Evolutionary conservation across 2,888 invertebrate genomes (phyloP).

Genomic region (Drosophila peninsularis): DNA sequence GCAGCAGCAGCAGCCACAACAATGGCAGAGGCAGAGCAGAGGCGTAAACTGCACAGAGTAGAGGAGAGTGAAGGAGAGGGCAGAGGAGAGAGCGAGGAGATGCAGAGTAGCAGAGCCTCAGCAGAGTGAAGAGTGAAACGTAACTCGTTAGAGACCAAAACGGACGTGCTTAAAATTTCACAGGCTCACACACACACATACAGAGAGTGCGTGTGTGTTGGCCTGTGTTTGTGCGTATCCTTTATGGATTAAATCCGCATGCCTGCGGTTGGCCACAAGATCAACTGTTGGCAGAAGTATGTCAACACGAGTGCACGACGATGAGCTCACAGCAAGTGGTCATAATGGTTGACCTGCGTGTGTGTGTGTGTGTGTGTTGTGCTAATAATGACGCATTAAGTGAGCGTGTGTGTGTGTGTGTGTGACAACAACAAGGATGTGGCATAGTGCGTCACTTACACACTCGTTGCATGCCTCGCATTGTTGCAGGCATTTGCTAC

Average conservation of each 20-base stretch:
- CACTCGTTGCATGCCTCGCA: conserved; percentile 39
- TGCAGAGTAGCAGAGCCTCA: conserved; percentile 7
- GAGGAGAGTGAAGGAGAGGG: conserved; percentile 3
- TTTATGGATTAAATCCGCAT: conserved; percentile 82
- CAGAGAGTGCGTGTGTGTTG: conserved; percentile 37
- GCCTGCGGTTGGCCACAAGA: conserved; percentile 80
- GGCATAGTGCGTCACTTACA: conserved; percentile 53
- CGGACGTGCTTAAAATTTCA: conserved; percentile 81
- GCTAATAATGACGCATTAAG: conserved; percentile 78
- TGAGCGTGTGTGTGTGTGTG: conserved; percentile 27
- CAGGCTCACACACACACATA: conserved; percentile 48
- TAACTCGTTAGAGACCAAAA: conserved; percentile 78
- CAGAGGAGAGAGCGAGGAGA: neutral
- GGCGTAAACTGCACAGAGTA: neutral
- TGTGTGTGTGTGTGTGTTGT: conserved; percentile 38
- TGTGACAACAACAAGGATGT: conserved; percentile 61
- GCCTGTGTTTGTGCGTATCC: conserved; percentile 72
- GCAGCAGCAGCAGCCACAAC: conserved; percentile 9
- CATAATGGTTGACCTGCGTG: conserved; percentile 66
- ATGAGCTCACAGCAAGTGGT: conserved; percentile 73
- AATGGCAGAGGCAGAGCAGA: neutral
- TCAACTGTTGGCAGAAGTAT: conserved; percentile 82
- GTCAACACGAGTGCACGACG: conserved; percentile 73
- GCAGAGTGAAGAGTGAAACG: conserved; percentile 34
- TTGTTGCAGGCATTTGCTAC: conserved; percentile 24